These are phyloP conservation scores for Saccostrea glomerata DNA, from an alignment of 1,140 invertebrate species.

Conservation along the genomic window DNA sequence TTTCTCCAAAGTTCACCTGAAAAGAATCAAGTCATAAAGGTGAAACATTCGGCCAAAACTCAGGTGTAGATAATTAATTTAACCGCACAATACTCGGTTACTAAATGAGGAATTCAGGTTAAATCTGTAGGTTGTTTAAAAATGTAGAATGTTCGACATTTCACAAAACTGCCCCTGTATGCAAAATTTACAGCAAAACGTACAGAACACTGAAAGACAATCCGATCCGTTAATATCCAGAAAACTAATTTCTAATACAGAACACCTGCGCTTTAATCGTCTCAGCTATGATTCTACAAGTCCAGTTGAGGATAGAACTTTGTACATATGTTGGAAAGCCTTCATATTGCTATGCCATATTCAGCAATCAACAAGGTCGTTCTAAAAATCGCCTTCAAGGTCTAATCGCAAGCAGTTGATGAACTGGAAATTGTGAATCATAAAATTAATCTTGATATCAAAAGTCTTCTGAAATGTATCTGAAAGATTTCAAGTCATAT, in stretches of 20 bases:
- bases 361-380: too few relatives aligned
- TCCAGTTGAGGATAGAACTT: too few relatives aligned
- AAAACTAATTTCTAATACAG: background rate
- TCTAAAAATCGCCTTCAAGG: too few relatives aligned
- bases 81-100: constrained; percentile 7
- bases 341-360: too few relatives aligned
- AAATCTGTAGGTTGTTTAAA: background rate
- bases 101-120: constrained; percentile 1
- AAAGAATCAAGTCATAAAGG: background rate
- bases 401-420: too few relatives aligned
- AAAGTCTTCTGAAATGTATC: too few relatives aligned
- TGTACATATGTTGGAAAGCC: too few relatives aligned
- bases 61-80: constrained; percentile 29
- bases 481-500: too few relatives aligned
- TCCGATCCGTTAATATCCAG: background rate
- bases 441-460: background rate
- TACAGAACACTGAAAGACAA: background rate
- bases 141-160: background rate
- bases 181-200: background rate
- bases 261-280: background rate
- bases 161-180: background rate
- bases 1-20: constrained; percentile 17
- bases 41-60: constrained; percentile 9
- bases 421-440: background rate
- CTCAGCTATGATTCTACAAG: too few relatives aligned